These are phyloP conservation scores for Radopholus similis DNA, from an alignment of 1,140 invertebrate genomes.

Conservation along the genomic window DNA sequence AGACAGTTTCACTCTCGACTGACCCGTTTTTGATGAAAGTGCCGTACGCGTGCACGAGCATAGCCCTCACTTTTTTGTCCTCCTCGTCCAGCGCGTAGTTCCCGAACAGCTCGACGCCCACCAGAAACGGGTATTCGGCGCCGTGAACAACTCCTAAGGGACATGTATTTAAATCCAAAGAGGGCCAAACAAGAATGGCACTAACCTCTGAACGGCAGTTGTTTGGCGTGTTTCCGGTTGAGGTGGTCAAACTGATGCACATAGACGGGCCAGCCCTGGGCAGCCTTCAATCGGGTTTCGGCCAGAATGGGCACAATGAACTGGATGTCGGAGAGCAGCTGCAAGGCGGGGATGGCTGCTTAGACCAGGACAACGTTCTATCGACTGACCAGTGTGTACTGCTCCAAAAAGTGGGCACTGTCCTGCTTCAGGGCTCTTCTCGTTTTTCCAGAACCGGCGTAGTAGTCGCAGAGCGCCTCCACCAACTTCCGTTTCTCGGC, in stretches of 20 bases:
- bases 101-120: conserved; percentile 33
- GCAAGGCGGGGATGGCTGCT: too few relatives aligned
- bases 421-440: background rate
- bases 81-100: conserved; percentile 40
- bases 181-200: conserved; percentile 16
- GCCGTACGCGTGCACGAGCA: conserved; percentile 12
- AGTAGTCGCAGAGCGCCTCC: conserved; percentile 10
- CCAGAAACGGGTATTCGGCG: conserved; percentile 39
- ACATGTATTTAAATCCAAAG: background rate
- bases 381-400: conserved; percentile 35
- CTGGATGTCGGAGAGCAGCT: conserved; percentile 37
- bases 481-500: conserved; percentile 8
- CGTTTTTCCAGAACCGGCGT: too few relatives aligned
- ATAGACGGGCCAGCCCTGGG: conserved; percentile 35
- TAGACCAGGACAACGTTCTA: too few relatives aligned
- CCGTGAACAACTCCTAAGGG: conserved; percentile 14
- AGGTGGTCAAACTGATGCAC: conserved; percentile 45
- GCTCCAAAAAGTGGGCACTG: conserved; percentile 24
- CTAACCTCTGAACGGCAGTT: conserved; percentile 22
- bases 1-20: background rate
- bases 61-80: conserved; percentile 14
- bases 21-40: conserved; percentile 29
- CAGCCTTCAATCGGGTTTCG: conserved; percentile 28
- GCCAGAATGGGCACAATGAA: conserved; percentile 39
- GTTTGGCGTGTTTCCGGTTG: conserved; percentile 29